Evolutionary conservation across 2,888 invertebrate genomes (phyloP), one percentile per base, ranked within the genome.

Genomic region (Invenusta paracnida): DNA sequence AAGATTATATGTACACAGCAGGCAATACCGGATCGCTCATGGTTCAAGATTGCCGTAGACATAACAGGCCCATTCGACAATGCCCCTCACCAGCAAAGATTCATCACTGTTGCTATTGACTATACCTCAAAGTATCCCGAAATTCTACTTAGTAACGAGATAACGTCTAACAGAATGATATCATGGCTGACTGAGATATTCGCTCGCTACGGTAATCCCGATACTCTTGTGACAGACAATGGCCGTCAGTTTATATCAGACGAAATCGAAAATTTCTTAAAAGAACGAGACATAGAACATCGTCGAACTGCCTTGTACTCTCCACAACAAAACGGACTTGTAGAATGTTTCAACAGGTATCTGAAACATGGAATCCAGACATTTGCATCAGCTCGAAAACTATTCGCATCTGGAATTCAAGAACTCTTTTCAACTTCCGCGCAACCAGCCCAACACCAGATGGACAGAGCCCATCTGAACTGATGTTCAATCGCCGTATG

Each of bases 241-340:
- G 86, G 86, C 0, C 31, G 85, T 0, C 86, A 86, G 30, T 86
- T 85, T 17, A 86, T 29, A 0, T 85, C 85, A 5, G n/a, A 85
- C n/a, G 85, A 85, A 66, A 85, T 86, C 29, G 0, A 0, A 25
- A 23, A 86, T 0, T 86, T 86, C 31, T 29, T 29, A 73, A 25
- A 1, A 13, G 17, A 29, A 23, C 30, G 73, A 13, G 85, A 67
- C 17, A 82, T 85, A 0, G n/a, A 28, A 0, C 85, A 82, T n/a
- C 0, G 67, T 5, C 29, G 81, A n/a, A 79, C 81, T 0, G n/a
- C 29, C 28, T 29, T 29, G 2, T 79, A 28, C 13, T 29, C 29
- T 85, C 81, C 85, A 23, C 73, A 73, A 73, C 23, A 73, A 73
- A 73, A 73, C 27, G 73, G 73, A 23, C 27, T 73, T 23, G 73